Percentiles rank a stretch among this genome's conserved stretches.
Conservation (phyloP, 2,888 invertebrate species). For the Pollenia angustigena region DNA sequence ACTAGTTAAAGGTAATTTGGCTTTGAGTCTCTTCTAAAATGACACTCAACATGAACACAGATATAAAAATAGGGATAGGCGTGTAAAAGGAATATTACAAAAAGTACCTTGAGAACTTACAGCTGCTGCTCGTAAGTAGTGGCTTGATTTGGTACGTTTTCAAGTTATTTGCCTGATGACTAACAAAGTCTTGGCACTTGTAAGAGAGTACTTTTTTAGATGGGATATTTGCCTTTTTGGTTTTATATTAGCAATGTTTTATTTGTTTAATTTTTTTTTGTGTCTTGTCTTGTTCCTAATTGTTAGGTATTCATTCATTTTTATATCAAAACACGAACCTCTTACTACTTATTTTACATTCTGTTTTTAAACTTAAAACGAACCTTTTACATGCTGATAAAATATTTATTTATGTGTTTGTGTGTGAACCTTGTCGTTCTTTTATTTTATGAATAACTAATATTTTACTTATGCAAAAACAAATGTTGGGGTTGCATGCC, state of each 20-base stretch:
- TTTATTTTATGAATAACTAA: slow-evolving; percentile 29
- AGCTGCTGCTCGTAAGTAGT: no score
- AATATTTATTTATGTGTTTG: slow-evolving; percentile 28
- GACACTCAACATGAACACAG: slow-evolving; percentile 15
- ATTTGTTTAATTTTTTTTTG: slow-evolving; percentile 43
- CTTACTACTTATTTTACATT: background rate
- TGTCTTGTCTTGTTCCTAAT: slow-evolving; percentile 40
- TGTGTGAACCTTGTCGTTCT: slow-evolving; percentile 17
- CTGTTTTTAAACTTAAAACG: background rate
- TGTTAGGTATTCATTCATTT: slow-evolving; percentile 38
- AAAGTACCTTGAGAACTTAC: background rate
- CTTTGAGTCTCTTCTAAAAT: slow-evolving; percentile 37
- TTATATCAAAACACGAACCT: slow-evolving; percentile 15
- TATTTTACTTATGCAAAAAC: background rate
- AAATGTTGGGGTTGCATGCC: background rate
- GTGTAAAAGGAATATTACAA: background rate
- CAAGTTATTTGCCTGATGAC: background rate
- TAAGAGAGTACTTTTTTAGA: background rate
- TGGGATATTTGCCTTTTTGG: background rate
- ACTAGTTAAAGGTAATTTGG: slow-evolving; percentile 65
- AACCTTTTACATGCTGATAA: slow-evolving; percentile 11
- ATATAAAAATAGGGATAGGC: background rate
- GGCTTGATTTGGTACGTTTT: no score
- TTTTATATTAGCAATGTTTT: slow-evolving; percentile 35
- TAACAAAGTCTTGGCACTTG: background rate